Evolutionary conservation across 2,113 vertebrate genomes (phyloP).

Genomic region (Catharus fuscescens): DNA sequence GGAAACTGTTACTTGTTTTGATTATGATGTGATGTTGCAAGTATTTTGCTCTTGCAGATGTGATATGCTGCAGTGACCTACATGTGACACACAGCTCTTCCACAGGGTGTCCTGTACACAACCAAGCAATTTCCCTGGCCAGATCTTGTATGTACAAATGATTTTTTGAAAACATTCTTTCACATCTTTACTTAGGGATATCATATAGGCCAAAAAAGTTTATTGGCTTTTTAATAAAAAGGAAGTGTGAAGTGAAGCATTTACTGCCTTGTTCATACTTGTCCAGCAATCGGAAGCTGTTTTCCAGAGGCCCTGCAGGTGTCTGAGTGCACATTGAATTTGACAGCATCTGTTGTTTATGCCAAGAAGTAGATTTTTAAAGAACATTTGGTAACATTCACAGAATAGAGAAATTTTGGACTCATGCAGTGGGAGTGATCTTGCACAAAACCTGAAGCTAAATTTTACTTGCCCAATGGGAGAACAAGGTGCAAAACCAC

Average conservation of each 20-base stretch:
- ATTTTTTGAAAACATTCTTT: constrained; percentile 18
- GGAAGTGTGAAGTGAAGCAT: constrained; percentile 54
- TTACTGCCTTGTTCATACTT: constrained; percentile 23
- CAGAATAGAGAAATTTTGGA: background rate
- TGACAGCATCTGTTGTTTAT: background rate
- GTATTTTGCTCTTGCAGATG: background rate
- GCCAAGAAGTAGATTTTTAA: constrained; percentile 10
- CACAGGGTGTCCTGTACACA: background rate
- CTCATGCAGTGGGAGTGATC: background rate
- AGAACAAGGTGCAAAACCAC: background rate
- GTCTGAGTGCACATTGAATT: background rate
- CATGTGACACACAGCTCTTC: background rate
- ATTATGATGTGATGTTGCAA: background rate
- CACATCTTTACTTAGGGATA: constrained; percentile 1
- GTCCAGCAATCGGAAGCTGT: background rate
- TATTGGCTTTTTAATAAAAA: constrained; percentile 40
- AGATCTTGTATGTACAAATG: background rate
- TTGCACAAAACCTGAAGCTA: background rate
- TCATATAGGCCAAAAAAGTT: background rate
- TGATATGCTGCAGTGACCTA: background rate
- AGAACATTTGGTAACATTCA: background rate
- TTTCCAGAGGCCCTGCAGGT: constrained; percentile 46
- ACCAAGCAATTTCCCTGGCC: background rate
- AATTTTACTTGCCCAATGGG: background rate
- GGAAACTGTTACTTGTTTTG: background rate